Base-by-base conservation (phyloP, 2,888 invertebrate species). In the Petrolisthes manimaculis region DNA sequence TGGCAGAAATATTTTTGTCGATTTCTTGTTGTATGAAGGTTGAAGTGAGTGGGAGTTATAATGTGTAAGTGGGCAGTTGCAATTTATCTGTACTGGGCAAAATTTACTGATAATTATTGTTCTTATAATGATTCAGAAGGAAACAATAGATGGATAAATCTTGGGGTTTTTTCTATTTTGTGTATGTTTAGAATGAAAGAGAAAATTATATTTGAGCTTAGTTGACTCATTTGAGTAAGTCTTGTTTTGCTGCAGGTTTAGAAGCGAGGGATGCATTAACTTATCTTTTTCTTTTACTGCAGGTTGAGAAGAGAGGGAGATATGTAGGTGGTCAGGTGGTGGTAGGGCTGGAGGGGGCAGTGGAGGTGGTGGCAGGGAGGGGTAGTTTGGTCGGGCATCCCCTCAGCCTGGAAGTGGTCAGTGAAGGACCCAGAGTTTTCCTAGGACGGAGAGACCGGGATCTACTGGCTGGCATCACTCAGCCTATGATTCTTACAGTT, bases 281-380 rank as follows among this genome's bases (percentile, higher is more conserved):
- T 37, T 37, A 37, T 37, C 91, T 93, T 92, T 77, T 90, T 93
- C 12, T 71, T 93, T 95, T 95, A 0, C 37, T 37, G 37, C 95
- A 94, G 69, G 94, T 95, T 84, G 95, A 95, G 84, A 89, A 90
- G n/a, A 88, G 90, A 56, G 97, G 97, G 0, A 94, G 94, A 75
- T 97, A 95, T 93, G 95, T 94, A 92, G 94, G 97, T 61, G 95
- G 96, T 4, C 96, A 96, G 92, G 94, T 96, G 51, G 86, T 90
- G 14, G 77, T 90, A 56, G 80, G 91, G 83, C 91, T 86, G 89
- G 91, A 75, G 77, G 89, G 67, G 89, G 71, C 18, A n/a, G 91
- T 88, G 91, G 92, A 89, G 81, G 91, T 79, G 91, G 82, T 90
- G 53, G 85, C 85, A 55, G 81, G 83, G 4, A 71, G 78, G 79